phyloP scores from a whole-genome alignment of 2,888 invertebrate genomes.

The Maniola hyperantus region DNA sequence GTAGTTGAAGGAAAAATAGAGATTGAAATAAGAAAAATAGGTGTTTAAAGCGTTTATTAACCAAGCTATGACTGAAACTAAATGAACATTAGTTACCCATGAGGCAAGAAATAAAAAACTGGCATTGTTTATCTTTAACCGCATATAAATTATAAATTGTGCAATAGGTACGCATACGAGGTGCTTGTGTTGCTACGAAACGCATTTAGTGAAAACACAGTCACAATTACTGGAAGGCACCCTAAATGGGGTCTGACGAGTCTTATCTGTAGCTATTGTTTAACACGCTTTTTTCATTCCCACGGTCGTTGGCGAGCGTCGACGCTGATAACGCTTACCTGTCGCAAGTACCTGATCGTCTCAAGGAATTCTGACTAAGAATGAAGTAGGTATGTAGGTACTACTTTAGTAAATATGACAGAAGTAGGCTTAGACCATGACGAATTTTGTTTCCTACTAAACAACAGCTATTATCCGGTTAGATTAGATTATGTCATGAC shows the following conservation, averaged over 20 bases:
- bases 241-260: slow-evolving; percentile 75
- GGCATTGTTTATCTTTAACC: not conserved
- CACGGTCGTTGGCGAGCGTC: slow-evolving; percentile 67
- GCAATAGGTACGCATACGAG: slow-evolving; percentile 23
- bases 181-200: slow-evolving; percentile 43
- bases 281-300: slow-evolving; percentile 80
- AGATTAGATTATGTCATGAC: not conserved
- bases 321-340: slow-evolving; percentile 67
- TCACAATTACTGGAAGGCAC: slow-evolving; percentile 70
- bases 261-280: slow-evolving; percentile 80
- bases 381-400: not conserved
- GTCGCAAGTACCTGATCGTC: slow-evolving; percentile 44
- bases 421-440: not conserved
- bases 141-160: slow-evolving; percentile 23
- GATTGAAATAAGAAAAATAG: too few species aligned
- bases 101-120: not conserved
- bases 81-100: not conserved
- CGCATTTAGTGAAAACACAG: slow-evolving; percentile 57
- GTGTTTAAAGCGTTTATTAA: too few species aligned
- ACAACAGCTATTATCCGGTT: slow-evolving; percentile 3
- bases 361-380: slow-evolving; percentile 43
- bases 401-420: slow-evolving; percentile 31
- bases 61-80: not conserved
- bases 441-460: not conserved
- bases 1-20: too few species aligned